Conservation (phyloP, 2,888 invertebrate genomes). For the Tholera decimalis region DNA sequence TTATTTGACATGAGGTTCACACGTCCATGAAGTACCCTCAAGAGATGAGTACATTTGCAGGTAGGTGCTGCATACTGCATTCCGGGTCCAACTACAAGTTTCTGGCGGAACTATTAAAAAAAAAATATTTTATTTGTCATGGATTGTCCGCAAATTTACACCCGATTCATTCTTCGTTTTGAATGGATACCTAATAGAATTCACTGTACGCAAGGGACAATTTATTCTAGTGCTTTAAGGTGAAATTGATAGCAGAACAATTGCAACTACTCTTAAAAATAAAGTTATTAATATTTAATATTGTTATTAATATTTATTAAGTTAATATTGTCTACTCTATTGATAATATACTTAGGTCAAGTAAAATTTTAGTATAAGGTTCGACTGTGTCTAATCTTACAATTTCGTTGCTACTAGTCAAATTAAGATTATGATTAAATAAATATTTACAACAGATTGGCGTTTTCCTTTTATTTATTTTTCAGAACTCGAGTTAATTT, state of each 20-base stretch:
- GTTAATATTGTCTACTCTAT: neutral
- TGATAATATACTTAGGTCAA: constrained; percentile 4
- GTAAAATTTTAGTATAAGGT: constrained; percentile 13
- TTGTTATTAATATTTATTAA: too few species aligned
- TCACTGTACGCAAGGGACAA: neutral
- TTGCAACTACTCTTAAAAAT: neutral
- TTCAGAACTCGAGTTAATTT: too few species aligned
- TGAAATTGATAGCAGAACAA: neutral
- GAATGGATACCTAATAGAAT: neutral
- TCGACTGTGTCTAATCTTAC: constrained; percentile 20
- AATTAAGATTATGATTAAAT: constrained; percentile 25
- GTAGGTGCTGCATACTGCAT: too few species aligned
- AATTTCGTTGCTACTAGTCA: constrained; percentile 47
- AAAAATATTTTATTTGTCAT: too few species aligned
- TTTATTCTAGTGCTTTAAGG: neutral
- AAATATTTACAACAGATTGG: neutral
- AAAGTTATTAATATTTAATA: too few species aligned
- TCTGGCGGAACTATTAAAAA: too few species aligned
- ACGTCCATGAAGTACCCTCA: too few species aligned
- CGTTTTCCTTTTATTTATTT: neutral
- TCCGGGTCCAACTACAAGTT: too few species aligned
- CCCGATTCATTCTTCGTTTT: too few species aligned
- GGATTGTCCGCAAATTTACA: too few species aligned
- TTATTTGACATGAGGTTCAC: too few species aligned
- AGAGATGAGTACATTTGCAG: too few species aligned